These are phyloP conservation scores for Agriopis aurantiaria DNA, from an alignment of 2,888 invertebrate genomes.

Conservation along the genomic window DNA sequence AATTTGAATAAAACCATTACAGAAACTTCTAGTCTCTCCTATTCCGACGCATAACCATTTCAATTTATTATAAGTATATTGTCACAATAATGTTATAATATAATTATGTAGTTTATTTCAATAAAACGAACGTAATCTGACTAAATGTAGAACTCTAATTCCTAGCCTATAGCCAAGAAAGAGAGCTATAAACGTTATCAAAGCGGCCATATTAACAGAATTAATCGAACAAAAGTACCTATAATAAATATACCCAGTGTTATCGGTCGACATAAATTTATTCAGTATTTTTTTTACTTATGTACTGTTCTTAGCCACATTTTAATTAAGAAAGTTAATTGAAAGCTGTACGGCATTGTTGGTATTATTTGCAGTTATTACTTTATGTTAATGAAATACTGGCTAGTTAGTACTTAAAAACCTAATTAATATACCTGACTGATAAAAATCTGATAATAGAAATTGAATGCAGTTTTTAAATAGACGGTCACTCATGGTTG, in stretches of 20 bases:
- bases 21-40: too few species aligned
- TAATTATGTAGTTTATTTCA: background rate
- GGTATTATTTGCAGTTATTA: conserved; percentile 50
- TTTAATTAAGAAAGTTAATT: conserved; percentile 84
- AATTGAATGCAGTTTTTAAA: conserved; percentile 18
- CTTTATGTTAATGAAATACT: conserved; percentile 57
- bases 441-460: conserved; percentile 29
- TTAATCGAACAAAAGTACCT: conserved; percentile 72
- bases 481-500: conserved; percentile 11
- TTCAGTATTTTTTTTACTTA: conserved; percentile 73
- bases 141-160: conserved; percentile 16
- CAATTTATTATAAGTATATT: too few species aligned
- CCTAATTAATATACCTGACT: conserved; percentile 31
- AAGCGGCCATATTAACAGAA: conserved; percentile 60
- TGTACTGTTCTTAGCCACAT: conserved; percentile 59
- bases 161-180: conserved; percentile 23
- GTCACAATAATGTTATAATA: background rate
- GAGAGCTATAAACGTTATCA: conserved; percentile 40
- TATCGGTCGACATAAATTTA: conserved; percentile 81
- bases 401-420: conserved; percentile 53
- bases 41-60: too few species aligned
- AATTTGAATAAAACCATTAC: too few species aligned
- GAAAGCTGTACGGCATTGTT: conserved; percentile 64
- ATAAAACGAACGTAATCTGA: conserved; percentile 4
- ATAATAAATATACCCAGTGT: conserved; percentile 72